Conservation (phyloP, 2,888 invertebrate species). For the Drosophila atripex region DNA sequence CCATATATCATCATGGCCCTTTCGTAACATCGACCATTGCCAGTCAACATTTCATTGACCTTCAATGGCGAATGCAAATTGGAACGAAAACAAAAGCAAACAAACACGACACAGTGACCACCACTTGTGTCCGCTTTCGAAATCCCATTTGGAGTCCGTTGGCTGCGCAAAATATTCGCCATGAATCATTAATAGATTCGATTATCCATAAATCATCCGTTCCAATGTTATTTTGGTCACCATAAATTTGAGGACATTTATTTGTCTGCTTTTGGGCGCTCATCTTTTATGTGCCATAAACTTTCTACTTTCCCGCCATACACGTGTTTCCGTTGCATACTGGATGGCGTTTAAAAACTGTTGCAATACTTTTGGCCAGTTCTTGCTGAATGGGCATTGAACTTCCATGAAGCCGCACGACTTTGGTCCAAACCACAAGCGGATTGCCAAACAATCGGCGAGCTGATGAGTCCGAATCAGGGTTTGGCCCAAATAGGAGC, state of each 20-base stretch:
- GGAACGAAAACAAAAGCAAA: slow-evolving; percentile 49
- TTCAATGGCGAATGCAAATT: slow-evolving; percentile 64
- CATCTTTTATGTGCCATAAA: slow-evolving; percentile 22
- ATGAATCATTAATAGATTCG: slow-evolving; percentile 31
- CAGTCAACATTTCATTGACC: slow-evolving; percentile 70
- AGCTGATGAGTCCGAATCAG: slow-evolving; percentile 41
- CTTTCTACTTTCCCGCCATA: slow-evolving; percentile 1
- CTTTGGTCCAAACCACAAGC: slow-evolving; percentile 26
- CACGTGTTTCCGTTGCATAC: slow-evolving; percentile 15
- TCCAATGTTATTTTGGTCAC: neutral
- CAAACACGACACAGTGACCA: slow-evolving; percentile 24
- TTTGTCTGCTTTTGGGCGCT: slow-evolving; percentile 15
- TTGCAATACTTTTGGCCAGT: neutral
- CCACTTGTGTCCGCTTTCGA: slow-evolving; percentile 17
- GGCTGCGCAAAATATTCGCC: slow-evolving; percentile 34
- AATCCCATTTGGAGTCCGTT: slow-evolving; percentile 15
- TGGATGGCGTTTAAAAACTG: slow-evolving; percentile 11
- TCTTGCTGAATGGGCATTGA: slow-evolving; percentile 26
- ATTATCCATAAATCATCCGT: slow-evolving; percentile 22
- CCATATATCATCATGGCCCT: slow-evolving; percentile 44
- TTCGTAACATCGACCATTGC: slow-evolving; percentile 48
- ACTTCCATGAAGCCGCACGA: slow-evolving; percentile 16
- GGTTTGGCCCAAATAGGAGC: slow-evolving; percentile 25
- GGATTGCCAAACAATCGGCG: slow-evolving; percentile 35
- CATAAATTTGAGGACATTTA: neutral